Evolutionary conservation across 2,888 invertebrate species (phyloP).

Genomic region (Villa cingulata): DNA sequence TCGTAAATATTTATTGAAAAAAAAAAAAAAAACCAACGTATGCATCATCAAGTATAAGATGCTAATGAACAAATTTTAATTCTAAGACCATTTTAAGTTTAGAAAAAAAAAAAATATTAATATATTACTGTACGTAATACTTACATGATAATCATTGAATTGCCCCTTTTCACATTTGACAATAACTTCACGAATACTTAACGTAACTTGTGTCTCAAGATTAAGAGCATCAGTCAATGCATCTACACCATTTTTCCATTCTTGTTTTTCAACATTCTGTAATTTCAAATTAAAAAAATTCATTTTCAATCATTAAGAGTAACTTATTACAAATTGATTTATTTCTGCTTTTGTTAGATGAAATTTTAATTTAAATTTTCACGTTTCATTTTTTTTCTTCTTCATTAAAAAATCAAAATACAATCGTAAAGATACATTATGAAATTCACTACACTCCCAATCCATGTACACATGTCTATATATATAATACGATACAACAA

Average conservation of each 20-base stretch:
- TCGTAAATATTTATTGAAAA: too few relatives aligned
- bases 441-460: too few relatives aligned
- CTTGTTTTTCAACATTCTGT: conserved; percentile 36
- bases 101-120: too few relatives aligned
- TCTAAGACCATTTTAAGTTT: too few relatives aligned
- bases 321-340: not conserved
- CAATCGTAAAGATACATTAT: too few relatives aligned
- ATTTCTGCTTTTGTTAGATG: not conserved
- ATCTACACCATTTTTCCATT: conserved; percentile 47
- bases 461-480: too few relatives aligned
- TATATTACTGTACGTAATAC: too few relatives aligned
- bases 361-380: not conserved
- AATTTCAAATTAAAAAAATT: too few relatives aligned
- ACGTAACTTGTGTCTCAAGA: conserved; percentile 66
- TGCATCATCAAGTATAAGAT: too few relatives aligned
- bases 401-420: too few relatives aligned
- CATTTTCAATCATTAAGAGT: not conserved
- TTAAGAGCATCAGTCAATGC: conserved; percentile 64
- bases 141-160: conserved; percentile 72
- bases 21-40: not conserved
- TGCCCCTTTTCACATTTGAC: conserved; percentile 45
- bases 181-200: conserved; percentile 58
- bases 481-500: not conserved
- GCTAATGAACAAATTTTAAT: too few relatives aligned
- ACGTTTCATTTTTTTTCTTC: not conserved